Evolutionary conservation across 1,140 invertebrate species (phyloP), one percentile per base, ranked within the genome.

Genomic region (Drosophila punjabiensis): DNA sequence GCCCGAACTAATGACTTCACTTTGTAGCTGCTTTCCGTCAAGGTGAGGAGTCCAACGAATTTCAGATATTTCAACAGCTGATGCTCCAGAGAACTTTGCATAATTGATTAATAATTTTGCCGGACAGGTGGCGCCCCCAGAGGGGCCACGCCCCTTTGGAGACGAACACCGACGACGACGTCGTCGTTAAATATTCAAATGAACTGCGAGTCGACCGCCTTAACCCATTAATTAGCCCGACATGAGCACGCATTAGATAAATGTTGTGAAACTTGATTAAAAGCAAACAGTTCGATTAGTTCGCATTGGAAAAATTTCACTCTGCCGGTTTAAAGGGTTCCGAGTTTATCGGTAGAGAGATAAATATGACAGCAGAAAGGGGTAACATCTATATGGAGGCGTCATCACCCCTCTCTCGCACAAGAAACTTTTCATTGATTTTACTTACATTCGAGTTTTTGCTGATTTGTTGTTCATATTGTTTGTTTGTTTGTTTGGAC

Each of bases 41-140:
- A 74, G 70, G 70, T 62, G 70, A 74, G 13, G 68, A 74, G 13
- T 56, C 20, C 58, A 11, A 60, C 47, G 55, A 33, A 60, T 61
- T 50, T 43, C 55, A 32, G 43, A 48, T 60, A 59, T 77, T 45
- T 77, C 63, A 59, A 59, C 73, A 71, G 41, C 52, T 52, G 35
- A 41, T 59, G 20, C 14, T 47, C 32, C 37, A 67, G 63, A 77
- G 75, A 77, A 77, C 74, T 66, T 58, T 70, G 76, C 75, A 79
- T 79, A 79, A 79, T 79, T 79, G 76, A 79, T 79, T 70, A 79
- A 78, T 79, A 79, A 70, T 77, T 78, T 76, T 55, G 61, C 43
- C n/a, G 64, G 56, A 48, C 76, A 78, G 75, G 76, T 78, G 76
- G 74, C 76, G 74, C 50, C 64, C 64, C 47, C 32, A 59, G 56